Evolutionary conservation across 2,888 invertebrate genomes (phyloP), one percentile per base, ranked within the genome.

Genomic region (Drosophila macrothrix): DNA sequence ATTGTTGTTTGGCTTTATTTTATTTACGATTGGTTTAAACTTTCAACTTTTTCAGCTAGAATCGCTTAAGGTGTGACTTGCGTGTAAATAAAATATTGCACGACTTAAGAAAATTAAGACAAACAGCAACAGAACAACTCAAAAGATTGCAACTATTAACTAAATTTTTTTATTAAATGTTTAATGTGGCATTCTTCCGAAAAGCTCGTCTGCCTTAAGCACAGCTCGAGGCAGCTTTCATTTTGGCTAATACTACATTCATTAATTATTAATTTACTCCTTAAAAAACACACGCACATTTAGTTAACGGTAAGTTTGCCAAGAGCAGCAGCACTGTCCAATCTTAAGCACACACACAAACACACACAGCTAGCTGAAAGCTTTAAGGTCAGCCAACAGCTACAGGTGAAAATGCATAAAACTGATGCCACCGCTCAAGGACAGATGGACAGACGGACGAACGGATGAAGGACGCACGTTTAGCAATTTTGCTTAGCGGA

Each of bases 291-390:
- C 53, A 54, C 19, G 12, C 25, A 50, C 22, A 39, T 37, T 19
- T 25, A 50, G 50, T 29, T 59, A 46, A 59, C 43, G 16, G 25
- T 65, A 55, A 58, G 69, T 69, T 73, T 67, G 59, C 66, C 69
- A 75, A 78, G 16, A 70, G 79, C 73, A 76, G 69, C 79, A 80
- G 69, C 73, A 88, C 80, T 73, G 79, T 68, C 65, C 73, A 73
- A 70, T 84, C 65, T 68, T 70, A 67, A 64, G 62, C 54, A 41
- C 35, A 56, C 53, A 56, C 22, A 33, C 50, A 39, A 62, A 29
- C 49, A 28, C 50, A 39, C 64, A 28, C 49, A 31, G 28, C 37
- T 35, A 43, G 25, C 37, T 49, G 33, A 79, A 68, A 78, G 77
- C 71, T 71, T 72, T 67, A 55, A 62, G 35, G 35, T 12, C 35